A percentile compares a stretch with the other conserved stretches of the same genome.
Evolutionary conservation across 2,113 vertebrate genomes (phyloP).

Genomic region (Rhodinocichla rosea): DNA sequence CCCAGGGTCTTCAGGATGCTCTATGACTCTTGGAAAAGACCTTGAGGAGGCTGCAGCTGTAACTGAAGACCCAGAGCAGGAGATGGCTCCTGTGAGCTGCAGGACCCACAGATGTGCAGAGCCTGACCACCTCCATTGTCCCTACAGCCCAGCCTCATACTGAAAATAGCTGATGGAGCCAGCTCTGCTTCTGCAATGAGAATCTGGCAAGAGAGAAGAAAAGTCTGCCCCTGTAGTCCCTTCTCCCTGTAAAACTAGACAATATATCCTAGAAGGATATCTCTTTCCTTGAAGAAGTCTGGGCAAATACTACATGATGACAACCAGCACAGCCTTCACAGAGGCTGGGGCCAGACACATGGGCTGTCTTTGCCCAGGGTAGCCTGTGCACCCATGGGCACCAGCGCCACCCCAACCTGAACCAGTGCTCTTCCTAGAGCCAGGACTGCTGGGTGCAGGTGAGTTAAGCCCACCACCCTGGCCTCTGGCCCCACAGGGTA

Average conservation of each 20-base stretch:
- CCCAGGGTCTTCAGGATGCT: background rate
- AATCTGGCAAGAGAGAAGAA: background rate
- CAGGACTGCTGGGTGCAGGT: background rate
- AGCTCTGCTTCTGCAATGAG: background rate
- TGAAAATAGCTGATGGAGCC: background rate
- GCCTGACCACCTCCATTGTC: background rate
- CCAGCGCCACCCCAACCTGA: background rate
- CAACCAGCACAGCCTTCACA: background rate
- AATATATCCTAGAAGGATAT: background rate
- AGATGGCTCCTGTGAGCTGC: background rate
- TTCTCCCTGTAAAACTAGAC: background rate
- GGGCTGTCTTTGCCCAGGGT: background rate
- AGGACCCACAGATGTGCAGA: background rate
- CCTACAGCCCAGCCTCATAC: background rate
- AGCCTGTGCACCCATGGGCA: background rate
- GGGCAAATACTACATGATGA: background rate
- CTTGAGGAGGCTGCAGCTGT: background rate
- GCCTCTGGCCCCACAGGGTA: background rate
- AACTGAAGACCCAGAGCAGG: background rate
- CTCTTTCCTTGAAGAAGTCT: background rate
- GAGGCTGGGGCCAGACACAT: rapidly evolving
- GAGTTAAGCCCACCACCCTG: background rate
- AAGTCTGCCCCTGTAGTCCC: background rate
- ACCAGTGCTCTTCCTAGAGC: background rate
- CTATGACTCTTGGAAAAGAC: background rate